Conservation (phyloP, 2,888 invertebrate species). For the Bimastos eiseni region DNA sequence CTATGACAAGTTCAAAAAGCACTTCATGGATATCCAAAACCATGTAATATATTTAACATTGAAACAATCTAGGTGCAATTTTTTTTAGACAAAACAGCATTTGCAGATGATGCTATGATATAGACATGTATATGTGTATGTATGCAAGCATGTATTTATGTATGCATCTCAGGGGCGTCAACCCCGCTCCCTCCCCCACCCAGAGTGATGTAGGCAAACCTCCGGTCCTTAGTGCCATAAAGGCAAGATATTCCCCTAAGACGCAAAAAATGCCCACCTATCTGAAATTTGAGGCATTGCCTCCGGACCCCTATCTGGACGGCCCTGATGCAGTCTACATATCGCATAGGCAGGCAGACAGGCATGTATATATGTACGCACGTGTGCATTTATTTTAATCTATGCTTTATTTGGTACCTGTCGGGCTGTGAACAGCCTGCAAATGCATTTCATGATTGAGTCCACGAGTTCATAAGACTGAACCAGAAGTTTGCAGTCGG, state of each 20-base stretch:
- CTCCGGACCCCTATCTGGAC: too few relatives aligned
- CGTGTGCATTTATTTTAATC: conserved; percentile 19
- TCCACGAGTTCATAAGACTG: too few relatives aligned
- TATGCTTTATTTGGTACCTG: background rate
- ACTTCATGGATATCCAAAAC: background rate
- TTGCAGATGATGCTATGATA: background rate
- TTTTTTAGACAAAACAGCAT: background rate
- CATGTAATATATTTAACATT: background rate
- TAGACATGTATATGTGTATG: conserved; percentile 15
- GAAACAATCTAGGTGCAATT: background rate
- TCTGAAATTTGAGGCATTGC: too few relatives aligned
- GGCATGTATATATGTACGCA: conserved; percentile 14
- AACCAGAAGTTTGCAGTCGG: too few relatives aligned
- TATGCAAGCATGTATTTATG: conserved; percentile 2
- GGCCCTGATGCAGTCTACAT: too few relatives aligned
- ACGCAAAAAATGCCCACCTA: too few relatives aligned
- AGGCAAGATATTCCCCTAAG: too few relatives aligned
- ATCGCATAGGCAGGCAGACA: background rate
- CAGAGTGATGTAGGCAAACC: too few relatives aligned
- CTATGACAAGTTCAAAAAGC: background rate
- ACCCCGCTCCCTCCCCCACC: too few relatives aligned
- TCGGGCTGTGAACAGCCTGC: too few relatives aligned
- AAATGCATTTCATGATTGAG: too few relatives aligned
- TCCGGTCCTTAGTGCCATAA: too few relatives aligned
- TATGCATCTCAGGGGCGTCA: background rate